phyloP scores from a whole-genome alignment of 2,797 vertebrate species.

The Acrossocheilus wenchowensis region DNA sequence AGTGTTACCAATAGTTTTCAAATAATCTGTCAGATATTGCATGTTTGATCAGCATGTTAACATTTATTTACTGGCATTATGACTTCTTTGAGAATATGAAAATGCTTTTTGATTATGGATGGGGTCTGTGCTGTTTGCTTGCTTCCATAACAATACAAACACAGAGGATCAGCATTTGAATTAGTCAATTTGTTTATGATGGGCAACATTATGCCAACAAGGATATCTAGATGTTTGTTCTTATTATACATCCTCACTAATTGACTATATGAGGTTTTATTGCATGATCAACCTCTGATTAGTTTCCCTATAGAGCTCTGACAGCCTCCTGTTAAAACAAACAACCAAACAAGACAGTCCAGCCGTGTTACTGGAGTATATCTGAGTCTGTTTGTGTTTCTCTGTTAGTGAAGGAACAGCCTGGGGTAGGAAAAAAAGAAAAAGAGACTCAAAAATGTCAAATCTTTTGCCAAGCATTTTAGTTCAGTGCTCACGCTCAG shows the following conservation, averaged over 20 bases:
- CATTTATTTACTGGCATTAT: constrained; percentile 7
- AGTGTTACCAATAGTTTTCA: background rate
- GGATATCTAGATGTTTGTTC: constrained; percentile 24
- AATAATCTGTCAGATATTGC: background rate
- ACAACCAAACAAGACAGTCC: background rate
- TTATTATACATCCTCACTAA: constrained; percentile 12
- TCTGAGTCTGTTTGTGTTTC: background rate
- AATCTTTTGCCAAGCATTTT: background rate
- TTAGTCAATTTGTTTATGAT: background rate
- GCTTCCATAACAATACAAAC: background rate
- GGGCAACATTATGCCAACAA: constrained; percentile 11
- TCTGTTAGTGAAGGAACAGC: background rate
- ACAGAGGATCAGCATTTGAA: constrained; percentile 2
- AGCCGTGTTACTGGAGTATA: background rate
- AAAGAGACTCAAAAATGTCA: background rate
- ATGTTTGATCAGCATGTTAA: background rate
- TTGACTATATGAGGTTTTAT: constrained; percentile 1
- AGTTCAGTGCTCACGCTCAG: constrained; percentile 24
- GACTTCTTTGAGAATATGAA: background rate
- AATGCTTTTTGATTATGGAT: background rate
- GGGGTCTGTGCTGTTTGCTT: background rate
- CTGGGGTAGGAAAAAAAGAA: background rate
- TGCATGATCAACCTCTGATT: constrained; percentile 26
- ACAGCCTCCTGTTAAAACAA: constrained; percentile 6
- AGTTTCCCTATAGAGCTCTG: constrained; percentile 47